Evolutionary conservation across 2,888 invertebrate species (phyloP), one percentile per base, ranked within the genome.

Genomic region (Atethmia centrago): DNA sequence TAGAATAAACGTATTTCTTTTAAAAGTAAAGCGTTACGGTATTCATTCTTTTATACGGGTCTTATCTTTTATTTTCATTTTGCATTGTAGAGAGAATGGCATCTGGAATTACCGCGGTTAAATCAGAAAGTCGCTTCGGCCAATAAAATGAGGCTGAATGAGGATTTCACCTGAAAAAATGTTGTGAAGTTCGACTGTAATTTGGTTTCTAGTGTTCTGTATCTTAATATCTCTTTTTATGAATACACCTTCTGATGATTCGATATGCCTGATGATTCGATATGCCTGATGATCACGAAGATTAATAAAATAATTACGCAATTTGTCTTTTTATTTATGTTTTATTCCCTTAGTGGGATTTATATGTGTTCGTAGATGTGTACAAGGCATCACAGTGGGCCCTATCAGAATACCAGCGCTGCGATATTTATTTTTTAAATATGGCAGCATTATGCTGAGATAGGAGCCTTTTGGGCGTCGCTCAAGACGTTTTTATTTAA

Each of bases 11-110:
- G 74, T 82, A 77, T 83, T 77, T 73, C 76, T 74, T 78, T 80
- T 58, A 78, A 71, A 83, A 72, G 85, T 80, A 82, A 77, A 71
- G 63, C 74, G 66, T 82, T 67, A 81, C 73, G 65, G 71, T 51
- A 71, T 84, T 85, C 77, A 74, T 77, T 80, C 66, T 80, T 80
- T 80, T 79, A 76, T 82, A 42, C 25, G 58, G 25, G 59, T 71
- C 75, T 83, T 85, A 85, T 83, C 76, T 84, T 85, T 86, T 83
- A 78, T 84, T 85, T 83, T 80, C 80, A 71, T 87, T 86, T 88
- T 83, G 68, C 77, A 79, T 79, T 80, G 79, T 85, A 81, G 79
- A 84, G 80, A 69, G 81, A 82, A 83, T 85, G 77, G 72, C 77
- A 74, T 78, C 83, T 63, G 68, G 64, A 83, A 82, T 84, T 77